phyloP scores from a whole-genome alignment of 2,888 invertebrate species.

The Bimastos eiseni region DNA sequence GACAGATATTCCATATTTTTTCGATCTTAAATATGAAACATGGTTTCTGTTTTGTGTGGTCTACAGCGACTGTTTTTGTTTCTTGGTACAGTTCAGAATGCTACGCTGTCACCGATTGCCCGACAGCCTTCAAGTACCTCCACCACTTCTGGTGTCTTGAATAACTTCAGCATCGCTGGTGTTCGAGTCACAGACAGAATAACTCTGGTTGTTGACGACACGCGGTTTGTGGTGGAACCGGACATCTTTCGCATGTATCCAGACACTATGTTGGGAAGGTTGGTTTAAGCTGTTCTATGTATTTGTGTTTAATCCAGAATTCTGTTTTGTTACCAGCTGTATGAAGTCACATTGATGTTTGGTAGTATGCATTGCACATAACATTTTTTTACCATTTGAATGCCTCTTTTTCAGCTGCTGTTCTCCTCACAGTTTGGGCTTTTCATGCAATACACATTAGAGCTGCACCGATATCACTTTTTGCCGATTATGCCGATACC shows the following conservation, averaged over 20 bases:
- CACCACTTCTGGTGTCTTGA: neutral
- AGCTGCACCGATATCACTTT: no score
- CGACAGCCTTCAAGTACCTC: slow-evolving; percentile 13
- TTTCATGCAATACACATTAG: no score
- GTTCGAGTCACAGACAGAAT: slow-evolving; percentile 44
- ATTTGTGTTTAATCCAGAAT: neutral
- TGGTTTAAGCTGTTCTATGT: neutral
- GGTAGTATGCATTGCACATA: neutral
- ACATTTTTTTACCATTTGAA: neutral
- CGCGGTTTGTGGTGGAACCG: slow-evolving; percentile 89
- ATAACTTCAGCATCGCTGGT: slow-evolving; percentile 24
- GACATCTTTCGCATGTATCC: slow-evolving; percentile 90
- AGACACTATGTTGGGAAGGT: slow-evolving; percentile 94
- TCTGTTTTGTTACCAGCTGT: neutral
- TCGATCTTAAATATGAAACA: neutral
- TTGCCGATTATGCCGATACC: no score
- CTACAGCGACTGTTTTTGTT: neutral
- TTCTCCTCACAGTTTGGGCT: neutral
- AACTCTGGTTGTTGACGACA: slow-evolving; percentile 87
- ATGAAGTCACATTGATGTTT: neutral
- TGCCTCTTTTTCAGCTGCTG: neutral
- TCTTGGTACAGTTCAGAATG: neutral
- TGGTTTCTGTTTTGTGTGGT: neutral
- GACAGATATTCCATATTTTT: neutral
- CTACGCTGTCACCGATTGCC: slow-evolving; percentile 14